These are phyloP conservation scores for Rhipidura dahli DNA, from an alignment of 2,113 vertebrate species.

Conservation along the genomic window DNA sequence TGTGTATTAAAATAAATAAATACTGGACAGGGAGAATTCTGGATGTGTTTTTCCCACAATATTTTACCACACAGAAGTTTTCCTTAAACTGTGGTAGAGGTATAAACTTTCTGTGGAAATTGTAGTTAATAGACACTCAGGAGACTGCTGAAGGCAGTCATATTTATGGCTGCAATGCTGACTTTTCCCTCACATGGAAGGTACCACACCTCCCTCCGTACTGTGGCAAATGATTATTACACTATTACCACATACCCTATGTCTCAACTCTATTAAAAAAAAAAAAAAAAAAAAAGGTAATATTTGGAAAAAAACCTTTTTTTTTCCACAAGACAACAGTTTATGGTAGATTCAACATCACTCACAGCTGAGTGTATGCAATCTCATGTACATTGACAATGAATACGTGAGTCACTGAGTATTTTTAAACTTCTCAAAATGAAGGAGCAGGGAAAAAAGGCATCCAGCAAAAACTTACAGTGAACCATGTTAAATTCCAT, in stretches of 20 bases:
- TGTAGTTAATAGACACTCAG: not conserved
- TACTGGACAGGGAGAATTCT: not conserved
- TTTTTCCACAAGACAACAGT: not conserved
- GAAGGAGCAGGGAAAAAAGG: not conserved
- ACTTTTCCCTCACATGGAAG: not conserved
- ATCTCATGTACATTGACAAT: not conserved
- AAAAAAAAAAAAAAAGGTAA: not conserved
- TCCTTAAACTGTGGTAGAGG: not conserved
- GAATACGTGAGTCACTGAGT: not conserved
- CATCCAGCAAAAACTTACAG: not conserved
- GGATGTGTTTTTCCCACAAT: not conserved
- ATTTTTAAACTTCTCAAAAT: not conserved
- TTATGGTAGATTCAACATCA: not conserved
- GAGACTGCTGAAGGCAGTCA: not conserved
- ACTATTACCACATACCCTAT: not conserved
- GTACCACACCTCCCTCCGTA: accelerated
- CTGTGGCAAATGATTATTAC: not conserved
- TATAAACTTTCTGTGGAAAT: not conserved
- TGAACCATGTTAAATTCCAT: not conserved
- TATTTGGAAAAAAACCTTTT: not conserved
- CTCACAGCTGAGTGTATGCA: not conserved
- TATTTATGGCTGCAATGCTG: not conserved
- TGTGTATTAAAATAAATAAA: not conserved
- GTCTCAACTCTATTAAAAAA: not conserved
- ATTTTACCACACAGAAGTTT: not conserved